Base-by-base conservation (phyloP, 2,888 invertebrate species). In the Melanophora roralis region DNA sequence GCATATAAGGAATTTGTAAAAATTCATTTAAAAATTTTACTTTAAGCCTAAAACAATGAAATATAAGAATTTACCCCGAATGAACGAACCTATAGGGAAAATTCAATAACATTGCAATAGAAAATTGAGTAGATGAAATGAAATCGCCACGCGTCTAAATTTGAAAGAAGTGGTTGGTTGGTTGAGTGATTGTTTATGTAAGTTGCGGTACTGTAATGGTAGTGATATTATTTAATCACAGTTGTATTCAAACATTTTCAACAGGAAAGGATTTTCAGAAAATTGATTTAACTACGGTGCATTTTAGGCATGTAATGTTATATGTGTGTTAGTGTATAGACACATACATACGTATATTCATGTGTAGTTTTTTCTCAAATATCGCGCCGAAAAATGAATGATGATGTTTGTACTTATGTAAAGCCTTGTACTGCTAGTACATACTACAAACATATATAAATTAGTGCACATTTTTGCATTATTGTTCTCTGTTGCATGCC, bases 61-160 rank as follows among this genome's bases (percentile, higher is more conserved):
- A 12, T 16, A 21, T 12, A 21, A 32, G 45, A 64, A 73, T 73
- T 73, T 73, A 57, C 64, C 64, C 72, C 64, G 64, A 73, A 73
- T 72, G 43, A 55, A 72, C 53, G 43, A 55, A 72, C 53, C 72
- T 64, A 34, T 45, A 19, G 62, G 62, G 45, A 62, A 47, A 57
- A 62, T 32, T 34, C 19, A 62, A 34, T 34, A 34, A 45, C 40
- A 23, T 14, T 59, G 14, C 40, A 38, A 59, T 38, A 23, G 57
- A 21, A 23, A 57, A 11, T 23, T 38, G n/a, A 51, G 51, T 6
- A 27, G 27, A 27, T 3, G 23, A 51, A 38, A 55, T n/a, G 38
- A 57, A 57, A 57, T 21, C 23, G 57, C 57, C 57, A 57, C 57
- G 38, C 57, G 57, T 38, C 23, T n/a, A 40, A 9, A 19, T 7